A percentile compares a stretch with the other conserved stretches of the same genome.
These are phyloP conservation scores for Huso huso DNA, from an alignment of 2,797 vertebrate genomes.

Conservation along the genomic window DNA sequence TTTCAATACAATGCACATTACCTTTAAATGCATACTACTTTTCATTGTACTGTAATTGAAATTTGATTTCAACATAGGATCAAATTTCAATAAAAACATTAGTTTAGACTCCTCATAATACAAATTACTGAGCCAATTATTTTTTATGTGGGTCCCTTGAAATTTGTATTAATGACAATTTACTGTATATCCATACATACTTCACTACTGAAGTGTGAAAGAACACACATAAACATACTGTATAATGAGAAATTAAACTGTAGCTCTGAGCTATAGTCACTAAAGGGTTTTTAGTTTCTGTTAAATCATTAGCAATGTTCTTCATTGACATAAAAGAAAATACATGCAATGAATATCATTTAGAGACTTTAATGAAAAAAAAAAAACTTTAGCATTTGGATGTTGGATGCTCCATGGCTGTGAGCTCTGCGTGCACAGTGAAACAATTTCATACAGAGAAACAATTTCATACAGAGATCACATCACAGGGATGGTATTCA, in stretches of 20 bases:
- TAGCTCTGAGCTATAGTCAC: background rate
- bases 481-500: too few species aligned
- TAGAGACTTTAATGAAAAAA: slow-evolving; percentile 29
- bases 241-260: slow-evolving; percentile 21
- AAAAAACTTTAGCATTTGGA: slow-evolving; percentile 33
- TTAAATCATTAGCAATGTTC: slow-evolving; percentile 44
- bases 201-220: slow-evolving; percentile 7
- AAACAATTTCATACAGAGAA: too few species aligned
- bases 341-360: slow-evolving; percentile 31
- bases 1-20: too few species aligned
- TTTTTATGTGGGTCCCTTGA: background rate
- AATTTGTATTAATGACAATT: slow-evolving; percentile 49
- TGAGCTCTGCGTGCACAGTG: slow-evolving; percentile 15
- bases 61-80: slow-evolving; percentile 13
- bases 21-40: too few species aligned
- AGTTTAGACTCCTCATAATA: too few species aligned
- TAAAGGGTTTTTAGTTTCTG: slow-evolving; percentile 30
- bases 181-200: slow-evolving; percentile 21
- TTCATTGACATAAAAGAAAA: slow-evolving; percentile 22
- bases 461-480: too few species aligned
- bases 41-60: too few species aligned
- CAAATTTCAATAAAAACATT: background rate
- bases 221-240: slow-evolving; percentile 24
- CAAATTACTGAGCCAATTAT: background rate
- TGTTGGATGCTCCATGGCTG: slow-evolving; percentile 33